Base-by-base conservation (phyloP, 2,888 invertebrate genomes). In the Lithophane leautieri region DNA sequence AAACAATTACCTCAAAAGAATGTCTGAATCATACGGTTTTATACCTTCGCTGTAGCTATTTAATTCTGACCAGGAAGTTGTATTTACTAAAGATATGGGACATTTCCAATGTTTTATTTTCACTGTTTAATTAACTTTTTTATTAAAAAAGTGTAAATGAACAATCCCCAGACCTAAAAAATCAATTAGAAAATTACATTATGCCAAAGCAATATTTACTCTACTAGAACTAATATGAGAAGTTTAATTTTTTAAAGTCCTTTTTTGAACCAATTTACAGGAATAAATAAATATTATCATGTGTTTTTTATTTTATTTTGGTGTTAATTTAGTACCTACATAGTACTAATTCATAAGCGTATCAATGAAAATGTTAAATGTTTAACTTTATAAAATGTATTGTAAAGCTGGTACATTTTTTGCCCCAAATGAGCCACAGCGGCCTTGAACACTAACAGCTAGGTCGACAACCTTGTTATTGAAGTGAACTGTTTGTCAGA, bases 401-500 rank as follows among this genome's bases (percentile, higher is more conserved):
- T 82, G 70, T 73, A 40, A 73, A 73, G 75, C 62, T 79, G 40
- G 47, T 61, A 66, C 73, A 56, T 74, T 83, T 83, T 86, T 86
- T 84, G 82, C 73, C 58, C 60, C 69, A 76, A 79, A 76, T 80
- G 69, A 82, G 68, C 44, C 63, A 54, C 47, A 66, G 25, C 22
- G 72, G 74, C 87, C 88, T 88, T 88, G 88, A 85, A 80, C 65
- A 28, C 67, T 76, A 73, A 77, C 67, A 74, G 78, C 58, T 50
- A 63, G 87, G 78, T 87, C 78, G 25, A 63, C 42, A 76, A 85
- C 87, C 88, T 87, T 50, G 63, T 67, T 70, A 79, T 69, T 74
- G 66, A 58, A 71, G 58, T 25, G 60, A 81, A 70, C 63, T 78
- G 52, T 73, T 78, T 73, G 61, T 71, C 54, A 81, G 68, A 65